Conservation (phyloP, 2,888 invertebrate species). For the Hydropsyche betteni region DNA sequence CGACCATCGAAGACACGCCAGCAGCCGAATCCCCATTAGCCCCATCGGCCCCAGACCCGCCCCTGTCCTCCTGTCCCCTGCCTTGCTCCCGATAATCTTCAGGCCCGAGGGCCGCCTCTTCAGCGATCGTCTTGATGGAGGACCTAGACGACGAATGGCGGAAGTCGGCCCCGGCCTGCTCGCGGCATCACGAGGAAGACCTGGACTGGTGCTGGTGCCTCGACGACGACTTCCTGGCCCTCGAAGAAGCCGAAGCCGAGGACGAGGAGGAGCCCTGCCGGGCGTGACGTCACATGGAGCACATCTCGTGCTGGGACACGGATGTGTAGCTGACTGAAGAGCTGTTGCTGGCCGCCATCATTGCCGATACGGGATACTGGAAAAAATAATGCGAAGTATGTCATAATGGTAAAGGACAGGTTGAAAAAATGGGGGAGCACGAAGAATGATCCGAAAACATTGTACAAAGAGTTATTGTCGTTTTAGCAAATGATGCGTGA, state of each 20-base stretch:
- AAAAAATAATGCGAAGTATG: constrained; percentile 44
- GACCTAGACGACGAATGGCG: constrained; percentile 43
- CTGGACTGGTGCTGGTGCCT: constrained; percentile 48
- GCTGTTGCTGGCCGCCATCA: constrained; percentile 61
- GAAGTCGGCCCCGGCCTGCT: constrained; percentile 46
- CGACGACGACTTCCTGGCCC: constrained; percentile 55
- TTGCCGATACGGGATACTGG: constrained; percentile 66
- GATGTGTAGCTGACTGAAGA: constrained; percentile 67
- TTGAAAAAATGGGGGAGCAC: too few relatives aligned
- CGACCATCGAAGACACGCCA: constrained; percentile 29
- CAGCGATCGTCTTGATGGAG: constrained; percentile 48
- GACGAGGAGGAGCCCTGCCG: constrained; percentile 61
- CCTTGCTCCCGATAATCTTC: constrained; percentile 41
- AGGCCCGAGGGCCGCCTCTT: constrained; percentile 43
- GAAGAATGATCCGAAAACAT: too few relatives aligned
- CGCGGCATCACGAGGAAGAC: constrained; percentile 47
- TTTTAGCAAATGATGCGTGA: too few relatives aligned
- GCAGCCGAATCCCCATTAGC: neutral
- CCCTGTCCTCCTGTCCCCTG: neutral
- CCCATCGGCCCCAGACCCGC: constrained; percentile 18
- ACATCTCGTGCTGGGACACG: constrained; percentile 73
- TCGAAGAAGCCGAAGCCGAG: constrained; percentile 54
- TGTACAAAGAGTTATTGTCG: too few relatives aligned
- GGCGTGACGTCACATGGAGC: constrained; percentile 73
- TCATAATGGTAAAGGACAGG: too few relatives aligned